Conservation (phyloP, 2,113 vertebrate genomes). For the Rallus limicola region DNA sequence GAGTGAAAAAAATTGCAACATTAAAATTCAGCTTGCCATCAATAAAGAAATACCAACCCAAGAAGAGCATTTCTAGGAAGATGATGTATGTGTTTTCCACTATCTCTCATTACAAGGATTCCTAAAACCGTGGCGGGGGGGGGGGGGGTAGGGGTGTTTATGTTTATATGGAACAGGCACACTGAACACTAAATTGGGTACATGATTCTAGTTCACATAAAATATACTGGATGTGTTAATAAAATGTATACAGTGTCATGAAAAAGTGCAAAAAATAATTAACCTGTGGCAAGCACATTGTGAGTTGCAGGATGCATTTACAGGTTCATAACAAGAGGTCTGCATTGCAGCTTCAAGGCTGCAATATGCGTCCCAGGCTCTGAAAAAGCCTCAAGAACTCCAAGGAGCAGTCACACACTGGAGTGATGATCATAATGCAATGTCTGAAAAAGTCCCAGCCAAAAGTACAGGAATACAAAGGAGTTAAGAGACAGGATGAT, state of each 20-base stretch:
- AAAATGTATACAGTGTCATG: background rate
- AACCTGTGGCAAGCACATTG: background rate
- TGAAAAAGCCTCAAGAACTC: background rate
- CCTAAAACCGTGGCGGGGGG: background rate
- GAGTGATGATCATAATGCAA: background rate
- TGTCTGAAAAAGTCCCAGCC: background rate
- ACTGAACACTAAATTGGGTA: background rate
- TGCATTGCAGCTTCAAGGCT: background rate
- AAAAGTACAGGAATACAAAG: background rate
- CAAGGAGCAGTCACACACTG: accelerated
- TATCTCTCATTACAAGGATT: background rate
- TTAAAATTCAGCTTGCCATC: background rate
- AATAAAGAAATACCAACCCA: background rate
- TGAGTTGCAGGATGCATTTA: background rate
- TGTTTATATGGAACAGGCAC: background rate
- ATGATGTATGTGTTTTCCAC: background rate
- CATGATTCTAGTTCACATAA: background rate
- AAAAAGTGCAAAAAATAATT: background rate
- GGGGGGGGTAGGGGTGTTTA: no score
- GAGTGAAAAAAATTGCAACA: background rate
- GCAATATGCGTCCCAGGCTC: background rate
- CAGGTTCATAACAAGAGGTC: background rate
- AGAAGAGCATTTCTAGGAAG: background rate
- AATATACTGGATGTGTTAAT: background rate
- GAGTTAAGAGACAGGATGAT: background rate